Conservation (phyloP, 2,113 vertebrate genomes). For the Maccullochella peelii region DNA sequence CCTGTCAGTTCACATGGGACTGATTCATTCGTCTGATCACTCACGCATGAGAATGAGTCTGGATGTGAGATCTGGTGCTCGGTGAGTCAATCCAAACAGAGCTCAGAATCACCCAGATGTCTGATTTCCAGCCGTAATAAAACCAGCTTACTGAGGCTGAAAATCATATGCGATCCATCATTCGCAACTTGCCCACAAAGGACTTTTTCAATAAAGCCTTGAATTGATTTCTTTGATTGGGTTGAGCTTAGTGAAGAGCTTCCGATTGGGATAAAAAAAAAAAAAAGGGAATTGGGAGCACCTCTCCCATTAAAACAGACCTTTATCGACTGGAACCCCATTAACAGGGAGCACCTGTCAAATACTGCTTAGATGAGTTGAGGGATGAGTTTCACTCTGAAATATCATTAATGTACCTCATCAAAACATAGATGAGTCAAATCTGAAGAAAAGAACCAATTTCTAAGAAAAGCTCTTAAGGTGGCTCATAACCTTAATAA, state of each 20-base stretch:
- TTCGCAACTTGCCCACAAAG: not conserved
- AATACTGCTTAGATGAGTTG: not conserved
- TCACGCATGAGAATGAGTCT: slow-evolving; percentile 8
- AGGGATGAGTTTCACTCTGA: not conserved
- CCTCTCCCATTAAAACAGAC: not conserved
- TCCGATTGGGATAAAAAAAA: slow-evolving; percentile 8
- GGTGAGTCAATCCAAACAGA: slow-evolving; percentile 11
- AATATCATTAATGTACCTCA: not conserved
- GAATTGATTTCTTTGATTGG: slow-evolving; percentile 38
- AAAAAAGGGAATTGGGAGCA: not conserved
- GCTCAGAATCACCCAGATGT: slow-evolving; percentile 20
- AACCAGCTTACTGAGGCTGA: slow-evolving; percentile 22
- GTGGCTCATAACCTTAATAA: not conserved
- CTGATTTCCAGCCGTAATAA: slow-evolving; percentile 31
- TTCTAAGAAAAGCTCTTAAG: not conserved
- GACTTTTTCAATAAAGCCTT: not conserved
- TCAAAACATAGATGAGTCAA: not conserved
- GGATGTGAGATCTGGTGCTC: slow-evolving; percentile 22
- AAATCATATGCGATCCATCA: not conserved
- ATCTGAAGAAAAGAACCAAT: not conserved
- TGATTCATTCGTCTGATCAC: slow-evolving; percentile 37
- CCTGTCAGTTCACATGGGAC: not conserved
- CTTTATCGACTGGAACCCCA: slow-evolving; percentile 4
- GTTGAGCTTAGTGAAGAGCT: not conserved
- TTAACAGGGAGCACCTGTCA: slow-evolving; percentile 3